These are phyloP conservation scores for Trissolcus brochymenae DNA, from an alignment of 2,888 invertebrate genomes.

Conservation along the genomic window DNA sequence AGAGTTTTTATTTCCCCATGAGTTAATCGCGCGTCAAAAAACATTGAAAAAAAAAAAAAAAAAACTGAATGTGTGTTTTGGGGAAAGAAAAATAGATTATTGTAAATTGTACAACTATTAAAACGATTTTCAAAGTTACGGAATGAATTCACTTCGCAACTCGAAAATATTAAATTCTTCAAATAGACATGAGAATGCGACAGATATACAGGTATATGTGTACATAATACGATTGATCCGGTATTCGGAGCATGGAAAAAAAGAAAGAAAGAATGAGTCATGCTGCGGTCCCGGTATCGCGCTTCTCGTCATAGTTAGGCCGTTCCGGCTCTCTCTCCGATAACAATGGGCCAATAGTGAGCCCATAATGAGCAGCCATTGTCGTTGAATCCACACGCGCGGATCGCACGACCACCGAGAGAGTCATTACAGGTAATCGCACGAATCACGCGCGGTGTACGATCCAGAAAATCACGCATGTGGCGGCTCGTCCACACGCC, in stretches of 20 bases:
- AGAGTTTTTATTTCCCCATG: too few relatives aligned
- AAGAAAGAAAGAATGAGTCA: slow-evolving; percentile 66
- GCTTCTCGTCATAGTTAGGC: slow-evolving; percentile 67
- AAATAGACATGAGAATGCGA: slow-evolving; percentile 35
- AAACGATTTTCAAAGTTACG: not conserved
- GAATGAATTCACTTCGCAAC: slow-evolving; percentile 19
- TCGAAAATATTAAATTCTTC: slow-evolving; percentile 38
- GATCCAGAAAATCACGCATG: slow-evolving; percentile 59
- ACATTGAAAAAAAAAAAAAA: too few relatives aligned
- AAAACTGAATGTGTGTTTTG: too few relatives aligned
- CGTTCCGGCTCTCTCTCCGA: slow-evolving; percentile 69
- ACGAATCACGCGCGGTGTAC: slow-evolving; percentile 64
- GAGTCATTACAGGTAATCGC: slow-evolving; percentile 72
- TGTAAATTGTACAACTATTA: not conserved
- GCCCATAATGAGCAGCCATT: slow-evolving; percentile 73
- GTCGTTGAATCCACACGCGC: slow-evolving; percentile 68
- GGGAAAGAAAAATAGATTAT: not conserved
- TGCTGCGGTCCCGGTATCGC: slow-evolving; percentile 68
- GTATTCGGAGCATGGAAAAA: slow-evolving; percentile 59
- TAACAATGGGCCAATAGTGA: slow-evolving; percentile 75
- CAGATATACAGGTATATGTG: slow-evolving; percentile 28
- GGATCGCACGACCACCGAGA: slow-evolving; percentile 66
- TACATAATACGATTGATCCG: slow-evolving; percentile 37
- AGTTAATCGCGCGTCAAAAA: too few relatives aligned
- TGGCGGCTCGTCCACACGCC: slow-evolving; percentile 42